A percentile compares a stretch with the other conserved stretches of the same genome.
These are phyloP conservation scores for Sinocyclocheilus rhinocerous DNA, from an alignment of 2,113 vertebrate species.

Conservation along the genomic window DNA sequence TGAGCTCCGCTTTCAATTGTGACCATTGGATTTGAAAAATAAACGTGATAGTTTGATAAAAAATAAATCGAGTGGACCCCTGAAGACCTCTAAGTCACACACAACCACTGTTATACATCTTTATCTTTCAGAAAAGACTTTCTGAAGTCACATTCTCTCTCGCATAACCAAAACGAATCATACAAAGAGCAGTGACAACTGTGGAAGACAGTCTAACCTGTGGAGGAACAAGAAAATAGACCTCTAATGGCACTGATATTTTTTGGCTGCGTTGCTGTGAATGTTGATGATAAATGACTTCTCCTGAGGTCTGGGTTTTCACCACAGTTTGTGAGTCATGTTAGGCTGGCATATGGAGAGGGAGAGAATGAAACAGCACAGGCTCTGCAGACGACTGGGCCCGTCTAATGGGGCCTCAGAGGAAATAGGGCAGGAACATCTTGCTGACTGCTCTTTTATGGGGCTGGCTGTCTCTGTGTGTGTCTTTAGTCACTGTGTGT, in stretches of 20 bases:
- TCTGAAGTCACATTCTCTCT: neutral
- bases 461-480: neutral
- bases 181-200: conserved; percentile 22
- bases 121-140: conserved; percentile 1
- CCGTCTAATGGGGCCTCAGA: conserved; percentile 42
- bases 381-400: neutral
- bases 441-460: conserved; percentile 43
- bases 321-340: conserved; percentile 41
- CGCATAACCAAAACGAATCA: neutral
- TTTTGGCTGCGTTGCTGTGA: neutral
- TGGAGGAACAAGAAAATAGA: conserved; percentile 5
- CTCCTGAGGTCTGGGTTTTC: conserved; percentile 17
- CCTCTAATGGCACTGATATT: neutral
- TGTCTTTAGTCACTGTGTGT: conserved; percentile 21
- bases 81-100: too few relatives aligned
- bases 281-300: conserved; percentile 28
- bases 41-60: too few relatives aligned
- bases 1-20: too few relatives aligned
- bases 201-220: neutral
- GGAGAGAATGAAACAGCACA: conserved; percentile 31
- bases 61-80: too few relatives aligned
- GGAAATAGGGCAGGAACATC: conserved; percentile 33
- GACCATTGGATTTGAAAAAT: too few relatives aligned
- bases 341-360: conserved; percentile 48
- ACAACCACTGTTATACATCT: neutral